phyloP scores from a whole-genome alignment of 2,888 invertebrate genomes.

The Acanthopleura granulata region DNA sequence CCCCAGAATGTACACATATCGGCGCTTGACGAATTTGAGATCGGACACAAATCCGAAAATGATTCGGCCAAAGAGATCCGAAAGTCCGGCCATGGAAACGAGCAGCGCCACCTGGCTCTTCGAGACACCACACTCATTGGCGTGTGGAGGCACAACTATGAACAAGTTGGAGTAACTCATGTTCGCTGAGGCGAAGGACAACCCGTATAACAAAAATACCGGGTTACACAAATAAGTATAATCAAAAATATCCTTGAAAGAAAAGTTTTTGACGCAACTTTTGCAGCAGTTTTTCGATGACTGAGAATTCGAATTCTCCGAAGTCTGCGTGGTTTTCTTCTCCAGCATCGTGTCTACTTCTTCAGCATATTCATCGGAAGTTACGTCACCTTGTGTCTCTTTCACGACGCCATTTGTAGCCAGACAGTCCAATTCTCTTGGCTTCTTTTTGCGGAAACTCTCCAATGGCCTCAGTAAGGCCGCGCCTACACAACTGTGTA shows the following conservation, averaged over 20 bases:
- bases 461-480: slow-evolving; percentile 5
- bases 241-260: slow-evolving; percentile 7
- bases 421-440: not conserved
- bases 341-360: not conserved
- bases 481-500: slow-evolving; percentile 11
- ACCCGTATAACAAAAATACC: not conserved
- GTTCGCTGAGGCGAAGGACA: not conserved
- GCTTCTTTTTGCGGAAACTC: not conserved
- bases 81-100: not conserved
- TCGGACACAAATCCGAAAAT: slow-evolving; percentile 6
- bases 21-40: not conserved
- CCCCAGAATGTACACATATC: not conserved
- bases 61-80: slow-evolving; percentile 8
- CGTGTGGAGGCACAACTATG: slow-evolving; percentile 13
- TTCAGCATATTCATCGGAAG: not conserved
- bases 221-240: slow-evolving; percentile 9
- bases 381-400: not conserved
- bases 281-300: not conserved
- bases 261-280: not conserved
- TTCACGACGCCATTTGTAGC: not conserved
- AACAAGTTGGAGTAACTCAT: slow-evolving; percentile 7
- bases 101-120: not conserved
- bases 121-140: not conserved
- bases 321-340: not conserved
- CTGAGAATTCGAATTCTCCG: not conserved